Conservation (phyloP, 2,888 invertebrate species). For the Lochmaea crataegi region DNA sequence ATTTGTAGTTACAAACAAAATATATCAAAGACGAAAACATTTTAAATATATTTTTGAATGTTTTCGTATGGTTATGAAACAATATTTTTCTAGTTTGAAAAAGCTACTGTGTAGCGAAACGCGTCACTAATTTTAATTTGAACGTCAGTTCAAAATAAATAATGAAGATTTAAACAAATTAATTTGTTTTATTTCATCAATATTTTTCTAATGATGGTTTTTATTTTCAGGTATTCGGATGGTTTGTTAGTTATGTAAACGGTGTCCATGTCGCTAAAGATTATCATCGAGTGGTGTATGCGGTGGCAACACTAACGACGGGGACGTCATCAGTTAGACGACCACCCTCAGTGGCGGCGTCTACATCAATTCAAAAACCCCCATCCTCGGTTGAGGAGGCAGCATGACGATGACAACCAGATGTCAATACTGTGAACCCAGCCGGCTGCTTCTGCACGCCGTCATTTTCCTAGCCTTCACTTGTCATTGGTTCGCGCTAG, state of each 20-base stretch:
- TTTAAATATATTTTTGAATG: too few species aligned
- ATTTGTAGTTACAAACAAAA: too few species aligned
- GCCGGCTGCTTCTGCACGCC: slow-evolving; percentile 54
- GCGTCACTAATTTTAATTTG: too few species aligned
- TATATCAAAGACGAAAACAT: too few species aligned
- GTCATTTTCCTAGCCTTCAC: slow-evolving; percentile 58
- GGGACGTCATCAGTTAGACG: slow-evolving; percentile 30
- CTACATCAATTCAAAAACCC: slow-evolving; percentile 6
- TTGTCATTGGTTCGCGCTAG: slow-evolving; percentile 59
- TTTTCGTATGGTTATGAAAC: too few species aligned
- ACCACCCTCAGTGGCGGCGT: slow-evolving; percentile 18
- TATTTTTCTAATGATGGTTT: background rate
- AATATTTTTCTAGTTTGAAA: too few species aligned
- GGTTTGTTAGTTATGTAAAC: slow-evolving; percentile 29
- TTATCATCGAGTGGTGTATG: slow-evolving; percentile 8
- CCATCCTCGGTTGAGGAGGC: slow-evolving; percentile 23
- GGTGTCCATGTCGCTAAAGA: slow-evolving; percentile 10
- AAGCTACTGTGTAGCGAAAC: too few species aligned
- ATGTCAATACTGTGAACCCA: slow-evolving; percentile 54
- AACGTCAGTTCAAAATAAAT: too few species aligned
- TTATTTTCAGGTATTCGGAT: slow-evolving; percentile 12
- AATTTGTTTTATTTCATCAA: too few species aligned
- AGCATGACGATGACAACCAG: slow-evolving; percentile 50
- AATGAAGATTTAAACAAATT: too few species aligned
- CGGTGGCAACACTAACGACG: slow-evolving; percentile 27